Conservation (phyloP, 2,113 vertebrate species). For the Mastomys coucha region DNA sequence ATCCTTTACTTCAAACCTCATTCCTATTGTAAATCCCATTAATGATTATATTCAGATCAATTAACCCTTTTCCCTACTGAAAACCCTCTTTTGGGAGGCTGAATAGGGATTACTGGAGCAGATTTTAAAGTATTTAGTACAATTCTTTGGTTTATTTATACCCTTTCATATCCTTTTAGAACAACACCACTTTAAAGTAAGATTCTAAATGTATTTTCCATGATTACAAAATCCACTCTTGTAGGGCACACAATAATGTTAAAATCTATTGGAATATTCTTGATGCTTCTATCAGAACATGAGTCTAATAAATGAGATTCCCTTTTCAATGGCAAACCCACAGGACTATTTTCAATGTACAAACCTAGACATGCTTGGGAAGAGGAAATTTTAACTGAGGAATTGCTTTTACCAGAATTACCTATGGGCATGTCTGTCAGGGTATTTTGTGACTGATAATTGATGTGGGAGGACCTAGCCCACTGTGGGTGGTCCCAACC, state of each 20-base stretch:
- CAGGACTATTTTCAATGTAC: not conserved
- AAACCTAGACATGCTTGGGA: not conserved
- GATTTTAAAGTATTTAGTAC: not conserved
- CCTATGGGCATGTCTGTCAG: not conserved
- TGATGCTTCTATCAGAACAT: not conserved
- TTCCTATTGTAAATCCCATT: not conserved
- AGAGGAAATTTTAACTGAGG: not conserved
- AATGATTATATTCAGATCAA: not conserved
- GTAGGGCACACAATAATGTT: not conserved
- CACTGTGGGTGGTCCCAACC: not conserved
- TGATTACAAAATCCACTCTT: not conserved
- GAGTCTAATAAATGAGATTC: not conserved
- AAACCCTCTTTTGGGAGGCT: rapidly evolving
- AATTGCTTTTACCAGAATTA: not conserved
- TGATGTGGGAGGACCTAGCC: not conserved
- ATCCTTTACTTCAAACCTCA: not conserved
- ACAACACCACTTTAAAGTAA: not conserved
- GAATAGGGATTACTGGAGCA: rapidly evolving
- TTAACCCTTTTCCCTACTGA: not conserved
- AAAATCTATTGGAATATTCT: not conserved
- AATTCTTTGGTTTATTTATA: not conserved
- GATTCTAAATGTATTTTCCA: not conserved
- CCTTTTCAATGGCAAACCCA: not conserved
- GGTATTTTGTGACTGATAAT: not conserved
- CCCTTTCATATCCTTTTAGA: not conserved